Base-by-base conservation (phyloP, 2,888 invertebrate genomes). In the Athetis lepigone region DNA sequence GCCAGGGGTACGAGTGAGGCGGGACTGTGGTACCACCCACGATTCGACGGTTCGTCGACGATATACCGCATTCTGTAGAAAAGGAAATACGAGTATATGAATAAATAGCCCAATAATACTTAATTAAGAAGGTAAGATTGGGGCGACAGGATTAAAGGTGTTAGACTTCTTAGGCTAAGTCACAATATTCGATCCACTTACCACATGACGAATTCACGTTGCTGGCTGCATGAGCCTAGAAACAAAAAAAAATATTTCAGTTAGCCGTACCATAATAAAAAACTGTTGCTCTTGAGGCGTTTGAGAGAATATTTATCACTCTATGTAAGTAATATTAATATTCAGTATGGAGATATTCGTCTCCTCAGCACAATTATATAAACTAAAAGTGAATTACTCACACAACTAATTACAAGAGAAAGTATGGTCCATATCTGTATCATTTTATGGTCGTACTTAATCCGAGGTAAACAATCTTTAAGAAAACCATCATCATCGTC, bases 1-100 rank as follows among this genome's bases (percentile, higher is more conserved):
- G 81, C 96, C 96, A 96, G 0, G 96, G 96, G 69, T 94, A 96
- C 40, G 91, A 87, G 54, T 96, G 95, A 0, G 95, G 95, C 33
- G 88, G 86, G 0, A 95, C 91, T 0, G 92, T 89, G 8, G 88
- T 85, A 0, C 96, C 96, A 0, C 96, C 96, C 3, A 96, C 95
- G 33, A 96, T 96, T 16, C 96, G 91, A 0, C 95, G 88, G 75
- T 92, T 93, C 23, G 86, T 88, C 0, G 91, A 91, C 4, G 89
- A 88, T 13, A 92, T 80, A 1, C 94, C 94, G 70, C 94, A 95
- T 85, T 92, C 94, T 94, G 74, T 4, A 64, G 71, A 61, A 50
- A 65, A 18, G 1, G 9, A 43, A 42, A 6, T 3, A 55, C n/a
- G n/a, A n/a, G n/a, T n/a, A n/a, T n/a, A n/a, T n/a, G n/a, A n/a